Percentiles rank a stretch among this genome's conserved stretches.
Evolutionary conservation across 2,113 vertebrate genomes (phyloP).

Genomic region (Gasterosteus aculeatus): DNA sequence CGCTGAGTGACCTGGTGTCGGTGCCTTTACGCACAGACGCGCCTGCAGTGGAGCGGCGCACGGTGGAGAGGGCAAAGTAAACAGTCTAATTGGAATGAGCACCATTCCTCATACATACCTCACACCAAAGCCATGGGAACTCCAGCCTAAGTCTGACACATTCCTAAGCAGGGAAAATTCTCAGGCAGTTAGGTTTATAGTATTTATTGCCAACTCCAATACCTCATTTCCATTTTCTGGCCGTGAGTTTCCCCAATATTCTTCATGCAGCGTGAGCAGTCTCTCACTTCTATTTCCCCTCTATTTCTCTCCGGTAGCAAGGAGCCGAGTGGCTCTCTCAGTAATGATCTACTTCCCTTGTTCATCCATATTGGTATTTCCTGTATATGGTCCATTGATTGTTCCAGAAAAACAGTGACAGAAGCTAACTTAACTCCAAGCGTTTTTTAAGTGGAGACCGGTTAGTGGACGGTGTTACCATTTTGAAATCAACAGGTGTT

Average conservation of each 20-base stretch:
- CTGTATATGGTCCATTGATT: slow-evolving; percentile 74
- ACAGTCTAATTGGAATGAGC: slow-evolving; percentile 78
- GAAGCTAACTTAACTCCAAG: slow-evolving; percentile 55
- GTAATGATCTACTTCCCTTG: slow-evolving; percentile 72
- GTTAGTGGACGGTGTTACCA: slow-evolving; percentile 45
- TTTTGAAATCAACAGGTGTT: slow-evolving; percentile 81
- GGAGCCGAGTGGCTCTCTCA: slow-evolving; percentile 35
- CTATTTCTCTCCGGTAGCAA: slow-evolving; percentile 49
- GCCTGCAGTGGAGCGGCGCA: slow-evolving; percentile 46
- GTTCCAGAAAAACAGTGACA: slow-evolving; percentile 73
- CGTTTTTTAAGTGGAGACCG: slow-evolving; percentile 53
- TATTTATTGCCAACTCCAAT: slow-evolving; percentile 77
- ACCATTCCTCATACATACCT: slow-evolving; percentile 79
- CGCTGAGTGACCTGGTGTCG: slow-evolving; percentile 17
- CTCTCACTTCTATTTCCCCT: slow-evolving; percentile 53
- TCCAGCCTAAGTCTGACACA: slow-evolving; percentile 75
- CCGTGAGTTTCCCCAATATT: slow-evolving; percentile 67
- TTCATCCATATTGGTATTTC: slow-evolving; percentile 77
- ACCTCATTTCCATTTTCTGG: slow-evolving; percentile 80
- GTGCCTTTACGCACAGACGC: slow-evolving; percentile 64
- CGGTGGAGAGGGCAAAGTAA: slow-evolving; percentile 72
- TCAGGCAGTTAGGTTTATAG: slow-evolving; percentile 74
- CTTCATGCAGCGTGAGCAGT: slow-evolving; percentile 60
- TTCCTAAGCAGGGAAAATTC: slow-evolving; percentile 78
- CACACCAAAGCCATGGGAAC: slow-evolving; percentile 79